phyloP scores from a whole-genome alignment of 2,888 invertebrate species.

The Monopis laevigella region DNA sequence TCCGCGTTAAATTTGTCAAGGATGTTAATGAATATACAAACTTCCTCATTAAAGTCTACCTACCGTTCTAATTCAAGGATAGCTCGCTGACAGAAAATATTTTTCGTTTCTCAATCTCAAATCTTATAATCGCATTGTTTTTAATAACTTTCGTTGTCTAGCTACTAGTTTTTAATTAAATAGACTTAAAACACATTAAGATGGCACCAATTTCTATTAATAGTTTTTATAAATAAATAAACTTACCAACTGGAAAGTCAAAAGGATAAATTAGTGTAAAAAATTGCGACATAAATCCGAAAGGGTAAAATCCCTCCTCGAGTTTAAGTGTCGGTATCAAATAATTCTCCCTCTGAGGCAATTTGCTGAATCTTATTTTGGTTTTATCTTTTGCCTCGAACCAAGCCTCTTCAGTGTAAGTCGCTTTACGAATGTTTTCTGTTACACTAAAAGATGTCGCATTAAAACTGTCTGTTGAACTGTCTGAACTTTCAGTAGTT shows the following conservation, averaged over 20 bases:
- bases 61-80: too few species aligned
- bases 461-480: constrained; percentile 28
- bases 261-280: constrained; percentile 71
- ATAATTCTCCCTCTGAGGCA: constrained; percentile 56
- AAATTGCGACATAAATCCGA: constrained; percentile 70
- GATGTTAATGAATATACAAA: too few species aligned
- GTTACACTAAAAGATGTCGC: constrained; percentile 30
- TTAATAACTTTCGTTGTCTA: too few species aligned
- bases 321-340: constrained; percentile 63
- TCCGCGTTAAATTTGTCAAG: too few species aligned
- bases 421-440: constrained; percentile 37
- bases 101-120: too few species aligned
- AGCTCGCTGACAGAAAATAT: too few species aligned
- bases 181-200: too few species aligned
- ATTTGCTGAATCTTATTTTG: constrained; percentile 55
- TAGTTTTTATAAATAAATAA: not conserved
- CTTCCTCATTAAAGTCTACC: too few species aligned
- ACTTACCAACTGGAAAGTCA: constrained; percentile 72
- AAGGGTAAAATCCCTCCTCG: constrained; percentile 69
- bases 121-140: too few species aligned
- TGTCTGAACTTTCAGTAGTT: constrained; percentile 36
- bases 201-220: not conserved
- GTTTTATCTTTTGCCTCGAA: constrained; percentile 39
- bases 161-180: too few species aligned
- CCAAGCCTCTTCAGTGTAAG: constrained; percentile 44